Evolutionary conservation across 92 coral and sea anemone species (phyloP), one percentile per base, ranked within the genome.

Genomic region (Scolanthus callimorphus): DNA sequence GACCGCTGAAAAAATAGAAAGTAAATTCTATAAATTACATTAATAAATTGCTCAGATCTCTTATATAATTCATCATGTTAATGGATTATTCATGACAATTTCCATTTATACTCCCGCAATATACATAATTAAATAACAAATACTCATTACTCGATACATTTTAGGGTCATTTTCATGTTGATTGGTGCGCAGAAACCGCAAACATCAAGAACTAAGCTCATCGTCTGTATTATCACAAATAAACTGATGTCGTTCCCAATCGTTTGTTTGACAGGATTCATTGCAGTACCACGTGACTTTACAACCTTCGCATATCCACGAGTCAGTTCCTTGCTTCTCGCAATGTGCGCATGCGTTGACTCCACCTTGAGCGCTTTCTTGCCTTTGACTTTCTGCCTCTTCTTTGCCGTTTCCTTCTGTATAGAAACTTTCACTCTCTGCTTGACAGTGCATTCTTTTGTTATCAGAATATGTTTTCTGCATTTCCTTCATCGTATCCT

Each of bases 231-330:
- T 27, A 27, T n/a, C 13, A 67, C 80, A 73, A 3, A 2, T 8
- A 29, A 45, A 10, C 38, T 48, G 73, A 47, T 73, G 80, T 27
- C 65, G 57, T 24, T 28, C 49, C 80, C 80, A 73, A 45, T 73
- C 80, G 20, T 25, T 64, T 17, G 65, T 26, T 66, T 73, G 80
- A 24, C 80, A 73, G 31, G 20, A 45, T 31, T 73, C 80, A 49
- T 73, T 53, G 41, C 80, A 73, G 29, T 73, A 73, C 53, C 60
- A 54, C 59, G 65, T 59, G 29, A 59, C 13, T 27, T 38, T 10
- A 39, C 80, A 73, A 20, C 49, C 80, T 17, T 67, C 43, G 37
- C 80, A 73, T 27, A 39, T 38, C 25, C 38, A 17, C 53, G 65
- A 29, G 11, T 64, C 75, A 20, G 46, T 26, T 20, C 31, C 34